These are phyloP conservation scores for Gnathonemus longibarbis DNA, from an alignment of 2,113 vertebrate species.

Conservation along the genomic window DNA sequence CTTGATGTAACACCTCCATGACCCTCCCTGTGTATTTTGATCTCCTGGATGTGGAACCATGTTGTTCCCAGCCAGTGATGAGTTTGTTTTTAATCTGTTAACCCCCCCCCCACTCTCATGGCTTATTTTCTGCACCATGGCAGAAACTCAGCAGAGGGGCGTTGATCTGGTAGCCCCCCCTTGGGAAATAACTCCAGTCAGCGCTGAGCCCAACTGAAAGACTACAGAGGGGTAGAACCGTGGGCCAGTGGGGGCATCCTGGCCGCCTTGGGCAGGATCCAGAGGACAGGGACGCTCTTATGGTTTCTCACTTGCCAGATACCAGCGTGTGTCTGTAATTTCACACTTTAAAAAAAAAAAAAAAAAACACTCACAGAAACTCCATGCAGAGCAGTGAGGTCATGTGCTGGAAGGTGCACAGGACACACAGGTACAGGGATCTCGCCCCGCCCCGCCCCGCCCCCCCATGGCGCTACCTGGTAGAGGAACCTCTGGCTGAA, in stretches of 20 bases:
- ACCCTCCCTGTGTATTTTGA: background rate
- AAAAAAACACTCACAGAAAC: background rate
- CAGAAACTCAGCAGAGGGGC: background rate
- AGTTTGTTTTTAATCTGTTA: background rate
- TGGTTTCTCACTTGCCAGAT: background rate
- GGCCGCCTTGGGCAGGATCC: no score
- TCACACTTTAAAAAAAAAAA: background rate
- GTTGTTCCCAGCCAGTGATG: background rate
- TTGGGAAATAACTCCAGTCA: background rate
- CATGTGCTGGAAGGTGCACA: background rate
- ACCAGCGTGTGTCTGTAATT: no score
- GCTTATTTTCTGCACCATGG: background rate
- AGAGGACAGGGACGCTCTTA: background rate
- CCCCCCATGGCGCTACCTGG: background rate
- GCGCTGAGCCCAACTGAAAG: background rate
- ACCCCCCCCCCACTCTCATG: background rate
- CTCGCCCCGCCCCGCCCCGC: background rate
- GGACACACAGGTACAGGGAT: background rate
- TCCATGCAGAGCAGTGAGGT: background rate
- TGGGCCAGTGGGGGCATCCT: no score
- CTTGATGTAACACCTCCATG: background rate
- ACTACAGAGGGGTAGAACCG: background rate
- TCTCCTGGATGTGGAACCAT: background rate
- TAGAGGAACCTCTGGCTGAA: constrained; percentile 93
- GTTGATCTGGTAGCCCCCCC: background rate